These are phyloP conservation scores for Drosophila miranda DNA, from an alignment of 1,140 invertebrate genomes.

Conservation along the genomic window DNA sequence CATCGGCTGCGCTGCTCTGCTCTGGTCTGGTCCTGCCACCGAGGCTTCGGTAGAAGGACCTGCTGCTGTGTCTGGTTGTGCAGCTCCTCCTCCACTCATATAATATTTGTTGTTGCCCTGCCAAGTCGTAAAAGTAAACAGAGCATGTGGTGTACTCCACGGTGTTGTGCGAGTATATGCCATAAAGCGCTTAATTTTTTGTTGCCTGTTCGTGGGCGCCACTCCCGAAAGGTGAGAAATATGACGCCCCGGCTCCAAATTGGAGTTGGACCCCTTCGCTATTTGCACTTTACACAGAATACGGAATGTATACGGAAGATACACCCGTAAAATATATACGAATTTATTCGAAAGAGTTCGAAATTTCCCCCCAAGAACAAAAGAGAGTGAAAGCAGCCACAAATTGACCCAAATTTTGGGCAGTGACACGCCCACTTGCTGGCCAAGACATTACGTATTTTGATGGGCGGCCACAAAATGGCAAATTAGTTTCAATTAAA, in stretches of 20 bases:
- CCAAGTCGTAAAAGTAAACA: slow-evolving; percentile 77
- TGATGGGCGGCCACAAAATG: slow-evolving; percentile 63
- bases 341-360: slow-evolving; percentile 11
- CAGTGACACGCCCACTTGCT: slow-evolving; percentile 16
- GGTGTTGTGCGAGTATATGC: slow-evolving; percentile 38
- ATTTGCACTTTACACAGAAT: slow-evolving; percentile 12
- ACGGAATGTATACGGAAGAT: background rate
- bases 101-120: slow-evolving; percentile 40
- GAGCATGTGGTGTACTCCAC: slow-evolving; percentile 67
- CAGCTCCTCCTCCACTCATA: slow-evolving; percentile 21
- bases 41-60: too few relatives aligned
- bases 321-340: background rate
- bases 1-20: background rate
- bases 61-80: background rate
- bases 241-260: slow-evolving; percentile 22
- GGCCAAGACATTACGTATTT: slow-evolving; percentile 54
- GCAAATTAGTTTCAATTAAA: slow-evolving; percentile 81
- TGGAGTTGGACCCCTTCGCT: background rate
- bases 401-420: slow-evolving; percentile 28
- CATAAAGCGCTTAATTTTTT: slow-evolving; percentile 77
- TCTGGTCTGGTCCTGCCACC: background rate
- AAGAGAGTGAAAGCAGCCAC: background rate
- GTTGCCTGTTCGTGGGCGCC: slow-evolving; percentile 47
- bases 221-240: slow-evolving; percentile 66
- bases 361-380: background rate